Evolutionary conservation across 2,113 vertebrate species (phyloP).

Genomic region (Bufo gargarizans): DNA sequence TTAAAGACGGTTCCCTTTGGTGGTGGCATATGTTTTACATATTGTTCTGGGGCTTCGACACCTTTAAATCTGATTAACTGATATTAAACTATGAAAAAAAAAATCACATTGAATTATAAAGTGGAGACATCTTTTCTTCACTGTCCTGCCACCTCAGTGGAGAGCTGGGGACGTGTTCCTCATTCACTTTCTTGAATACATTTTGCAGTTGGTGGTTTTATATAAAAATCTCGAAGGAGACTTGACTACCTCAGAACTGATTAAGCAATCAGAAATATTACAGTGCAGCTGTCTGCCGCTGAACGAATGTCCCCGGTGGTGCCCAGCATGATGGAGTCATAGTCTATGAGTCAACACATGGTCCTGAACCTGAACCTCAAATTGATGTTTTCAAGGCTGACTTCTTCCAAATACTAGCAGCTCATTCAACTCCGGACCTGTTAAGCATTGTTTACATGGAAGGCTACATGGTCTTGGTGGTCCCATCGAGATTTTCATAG

Average conservation of each 20-base stretch:
- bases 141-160: not conserved
- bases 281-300: not conserved
- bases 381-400: not conserved
- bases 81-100: conserved; percentile 65
- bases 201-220: not conserved
- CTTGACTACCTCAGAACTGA: not conserved
- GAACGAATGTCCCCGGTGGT: not conserved
- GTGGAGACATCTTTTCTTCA: not conserved
- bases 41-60: conserved; percentile 68
- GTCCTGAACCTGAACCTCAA: not conserved
- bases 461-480: not conserved
- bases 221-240: not conserved
- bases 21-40: conserved; percentile 68
- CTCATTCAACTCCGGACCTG: not conserved
- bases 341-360: not conserved
- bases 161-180: not conserved
- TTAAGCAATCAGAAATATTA: conserved; percentile 1
- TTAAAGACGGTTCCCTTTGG: conserved; percentile 67
- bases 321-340: not conserved
- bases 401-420: not conserved
- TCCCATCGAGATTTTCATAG: not conserved
- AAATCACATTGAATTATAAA: conserved; percentile 50
- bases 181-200: not conserved
- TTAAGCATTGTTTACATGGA: not conserved
- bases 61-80: conserved; percentile 70